Base-by-base conservation (phyloP, 2,113 vertebrate genomes). In the Pelecanus crispus region DNA sequence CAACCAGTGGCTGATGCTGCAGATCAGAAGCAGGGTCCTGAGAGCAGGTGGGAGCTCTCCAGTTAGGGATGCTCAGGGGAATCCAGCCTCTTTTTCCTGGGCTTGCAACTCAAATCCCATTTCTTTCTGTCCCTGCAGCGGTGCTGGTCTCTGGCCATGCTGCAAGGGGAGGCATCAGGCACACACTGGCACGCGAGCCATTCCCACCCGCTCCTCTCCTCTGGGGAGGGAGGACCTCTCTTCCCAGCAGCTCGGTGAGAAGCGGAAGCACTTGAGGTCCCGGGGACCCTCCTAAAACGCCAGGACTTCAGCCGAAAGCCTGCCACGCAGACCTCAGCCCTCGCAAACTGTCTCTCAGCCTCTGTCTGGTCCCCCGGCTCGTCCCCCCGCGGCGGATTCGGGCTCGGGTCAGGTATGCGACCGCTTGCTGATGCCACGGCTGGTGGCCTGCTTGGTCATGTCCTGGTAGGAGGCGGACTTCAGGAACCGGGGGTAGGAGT, bases 401-500 rank as follows among this genome's bases (percentile, higher is more conserved):
- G 56, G 47, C 15, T 10, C 0, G 13, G 78, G 56, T 98, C 98
- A 98, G 86, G 98, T 98, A 63, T 98, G 98, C 0, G 94, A 90
- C 11, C 96, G 78, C 83, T 98, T 98, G 40, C 95, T 95, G 40
- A 32, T 34, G 86, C 92, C 85, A 2, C 86, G 45, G 91, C 81
- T 81, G 55, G 93, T 29, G n/a, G 98, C 97, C 81, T 98, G 98
- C 56, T 85, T 91, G 34, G 40, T 96, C 95, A 98, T 96, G 89
- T 98, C 98, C 84, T 77, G 97, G 96, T 98, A 98, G n/a, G 97
- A 94, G 4, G 98, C 85, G 0, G 98, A 98, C 84, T 97, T 98
- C 70, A 98, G 97, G 94, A 98, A 98, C 11, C 98, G 96, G 0
- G 98, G 98, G 4, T 98, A 98, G 22, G 98, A 98, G 96, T 98